Evolutionary conservation across 2,888 invertebrate genomes (phyloP), one percentile per base, ranked within the genome.

Genomic region (Eristalis intricaria): DNA sequence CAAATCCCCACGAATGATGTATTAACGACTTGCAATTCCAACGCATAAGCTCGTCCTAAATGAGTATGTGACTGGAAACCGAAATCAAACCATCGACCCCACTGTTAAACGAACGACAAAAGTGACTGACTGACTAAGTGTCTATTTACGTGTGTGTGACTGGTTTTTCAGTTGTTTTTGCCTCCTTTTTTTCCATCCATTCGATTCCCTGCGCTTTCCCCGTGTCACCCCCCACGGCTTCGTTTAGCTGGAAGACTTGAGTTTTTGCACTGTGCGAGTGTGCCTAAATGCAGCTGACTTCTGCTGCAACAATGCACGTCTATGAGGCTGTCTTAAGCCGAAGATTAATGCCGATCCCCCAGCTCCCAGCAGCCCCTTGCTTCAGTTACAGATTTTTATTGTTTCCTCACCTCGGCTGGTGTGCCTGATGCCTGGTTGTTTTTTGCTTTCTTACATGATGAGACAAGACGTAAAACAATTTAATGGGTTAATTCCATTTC

Each of bases 121-220:
- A 84, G 71, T 80, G 71, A 83, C 71, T 78, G 83, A 79, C 84
- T 84, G 84, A 79, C 84, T 84, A 84, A 75, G 74, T 71, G 76
- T 69, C 75, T 80, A 71, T 80, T 76, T 80, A 66, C 80, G 71
- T 84, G 84, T 76, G 76, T 84, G 80, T 84, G 84, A 84, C 84
- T 84, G 84, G 80, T 84, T 84, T 84, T 66, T 79, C 29, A 50
- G 66, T 84, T 56, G 68, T 74, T 69, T 58, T 38, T n/a, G n/a
- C n/a, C n/a, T 66, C 60, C 23, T 66, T 38, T 66, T 71, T 61
- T 68, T 38, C 43, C 64, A 5, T 11, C 38, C 23, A 0, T 74
- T 40, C 19, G 38, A 38, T 69, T 69, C 60, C 13, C 19, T 29
- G 13, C 26, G 50, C 40, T 56, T 29, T 65, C 15, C 35, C 40